A percentile compares a stretch with the other conserved stretches of the same genome.
These are phyloP conservation scores for Solenopsis fugax DNA, from an alignment of 1,140 invertebrate species.

Conservation along the genomic window DNA sequence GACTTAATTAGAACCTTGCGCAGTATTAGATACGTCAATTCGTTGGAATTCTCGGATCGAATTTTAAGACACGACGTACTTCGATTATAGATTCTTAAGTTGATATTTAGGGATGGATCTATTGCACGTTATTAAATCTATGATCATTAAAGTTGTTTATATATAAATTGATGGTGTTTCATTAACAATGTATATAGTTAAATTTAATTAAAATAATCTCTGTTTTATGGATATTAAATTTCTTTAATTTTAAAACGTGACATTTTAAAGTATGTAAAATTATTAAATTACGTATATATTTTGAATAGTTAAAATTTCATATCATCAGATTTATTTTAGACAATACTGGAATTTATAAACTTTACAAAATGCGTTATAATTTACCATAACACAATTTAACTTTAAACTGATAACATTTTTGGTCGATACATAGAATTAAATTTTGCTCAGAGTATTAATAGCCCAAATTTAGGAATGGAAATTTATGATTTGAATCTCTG, in stretches of 20 bases:
- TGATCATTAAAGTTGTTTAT: not conserved
- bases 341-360: not conserved
- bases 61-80: slow-evolving; percentile 5
- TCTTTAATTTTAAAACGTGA: not conserved
- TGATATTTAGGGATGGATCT: not conserved
- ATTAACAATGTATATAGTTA: not conserved
- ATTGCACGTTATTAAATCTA: not conserved
- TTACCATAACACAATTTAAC: not conserved
- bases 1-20: slow-evolving; percentile 44
- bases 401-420: not conserved
- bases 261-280: not conserved
- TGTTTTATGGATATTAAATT: not conserved
- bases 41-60: not conserved
- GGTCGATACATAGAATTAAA: not conserved
- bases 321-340: not conserved
- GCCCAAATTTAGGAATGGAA: not conserved
- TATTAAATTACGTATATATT: not conserved
- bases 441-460: not conserved
- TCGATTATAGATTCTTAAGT: not conserved
- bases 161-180: not conserved
- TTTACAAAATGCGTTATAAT: too few relatives aligned
- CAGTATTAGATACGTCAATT: not conserved
- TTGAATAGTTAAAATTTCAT: not conserved
- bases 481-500: not conserved
- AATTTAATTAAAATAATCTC: slow-evolving; percentile 14